Base-by-base conservation (phyloP, 2,888 invertebrate species). In the Pinctada fucata region DNA sequence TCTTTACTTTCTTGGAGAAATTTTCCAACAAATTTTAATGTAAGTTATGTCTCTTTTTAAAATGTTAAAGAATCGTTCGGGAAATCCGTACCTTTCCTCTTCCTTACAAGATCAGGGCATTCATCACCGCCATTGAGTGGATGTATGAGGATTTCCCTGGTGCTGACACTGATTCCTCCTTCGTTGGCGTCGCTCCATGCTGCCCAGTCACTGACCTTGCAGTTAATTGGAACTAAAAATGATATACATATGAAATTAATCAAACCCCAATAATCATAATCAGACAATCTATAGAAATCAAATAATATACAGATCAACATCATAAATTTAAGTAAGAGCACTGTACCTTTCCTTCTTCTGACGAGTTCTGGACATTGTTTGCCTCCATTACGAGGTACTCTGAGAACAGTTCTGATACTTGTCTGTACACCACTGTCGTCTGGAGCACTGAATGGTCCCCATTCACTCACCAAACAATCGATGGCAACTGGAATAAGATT, bases 71-170 rank as follows among this genome's bases (percentile, higher is more conserved):
- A 31, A 31, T 31, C 31, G 31, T 31, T 31, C 31, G 31, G 31
- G 31, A 31, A 31, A 31, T 31, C 31, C 58, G 13, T 64, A 76
- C 76, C 76, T 70, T 76, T 76, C 16, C 13, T 63, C 3, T n/a
- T 8, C 58, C 63, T 66, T 10, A 76, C 49, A 58, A 76, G 69
- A 49, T 63, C 63, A 31, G 67, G 52, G 63, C 76, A 76, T 70
- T 70, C 76, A 51, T 76, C 47, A 5, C 76, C 76, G n/a, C 45
- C 45, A 31, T 75, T 75, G 5, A 75, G 8, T 67, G 74, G 45
- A 49, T 49, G 49, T 50, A 47, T 67, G 3, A 50, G 10, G 6
- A 74, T 66, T 2, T 50, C 31, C 47, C 74, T 48, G 6, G 31
- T 16, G 10, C 66, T 74, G 45, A 31, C 45, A n/a, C n/a, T 8